A percentile compares a stretch with the other conserved stretches of the same genome.
Conservation (phyloP, 1,140 invertebrate genomes). For the Lethrus apterus region DNA sequence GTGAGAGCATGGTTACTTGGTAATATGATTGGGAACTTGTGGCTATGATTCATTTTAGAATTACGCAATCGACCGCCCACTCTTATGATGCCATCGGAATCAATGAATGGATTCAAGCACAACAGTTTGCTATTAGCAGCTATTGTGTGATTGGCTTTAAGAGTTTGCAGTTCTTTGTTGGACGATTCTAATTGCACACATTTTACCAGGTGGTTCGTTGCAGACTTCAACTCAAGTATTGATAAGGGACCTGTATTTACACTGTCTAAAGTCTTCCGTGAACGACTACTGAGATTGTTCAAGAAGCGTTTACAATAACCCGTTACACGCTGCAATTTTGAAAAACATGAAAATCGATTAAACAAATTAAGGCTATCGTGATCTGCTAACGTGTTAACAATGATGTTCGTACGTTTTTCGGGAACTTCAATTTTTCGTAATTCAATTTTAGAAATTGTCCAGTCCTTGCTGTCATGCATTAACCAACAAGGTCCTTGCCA, state of each 20-base stretch:
- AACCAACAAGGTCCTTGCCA: not conserved
- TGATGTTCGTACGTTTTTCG: not conserved
- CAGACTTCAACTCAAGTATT: not conserved
- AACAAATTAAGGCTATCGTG: not conserved
- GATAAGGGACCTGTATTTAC: not conserved
- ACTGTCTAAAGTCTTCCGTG: not conserved
- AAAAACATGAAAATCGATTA: not conserved
- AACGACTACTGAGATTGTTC: not conserved
- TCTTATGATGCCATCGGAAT: constrained; percentile 12
- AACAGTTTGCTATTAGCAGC: constrained; percentile 1
- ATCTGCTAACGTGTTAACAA: no score
- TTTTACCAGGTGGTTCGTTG: not conserved
- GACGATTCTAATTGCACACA: not conserved
- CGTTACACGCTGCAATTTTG: not conserved
- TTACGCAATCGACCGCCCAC: constrained; percentile 12
- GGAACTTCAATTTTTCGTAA: not conserved
- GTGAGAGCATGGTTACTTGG: constrained; percentile 14
- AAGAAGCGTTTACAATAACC: not conserved
- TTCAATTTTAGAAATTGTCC: not conserved
- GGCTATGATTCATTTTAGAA: constrained; percentile 2
- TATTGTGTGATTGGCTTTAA: not conserved
- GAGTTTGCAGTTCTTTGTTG: not conserved
- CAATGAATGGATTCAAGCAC: constrained; percentile 15
- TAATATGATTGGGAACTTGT: constrained; percentile 20
- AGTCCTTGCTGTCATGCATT: not conserved